Percentiles rank a stretch among this genome's conserved stretches.
These are phyloP conservation scores for Protonemura montana DNA, from an alignment of 2,888 invertebrate genomes.

Conservation along the genomic window DNA sequence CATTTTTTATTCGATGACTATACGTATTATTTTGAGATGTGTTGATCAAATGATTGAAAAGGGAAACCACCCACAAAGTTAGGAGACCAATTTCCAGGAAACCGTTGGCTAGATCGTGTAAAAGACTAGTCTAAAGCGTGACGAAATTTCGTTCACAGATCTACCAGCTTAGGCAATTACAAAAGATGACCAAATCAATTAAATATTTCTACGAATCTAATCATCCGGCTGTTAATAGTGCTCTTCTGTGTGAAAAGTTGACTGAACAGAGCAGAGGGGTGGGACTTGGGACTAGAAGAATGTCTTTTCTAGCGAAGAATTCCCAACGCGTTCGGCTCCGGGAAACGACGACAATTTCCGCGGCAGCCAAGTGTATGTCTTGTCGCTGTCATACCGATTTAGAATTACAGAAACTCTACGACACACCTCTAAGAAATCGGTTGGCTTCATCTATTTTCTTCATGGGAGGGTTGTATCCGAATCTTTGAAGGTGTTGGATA, in stretches of 20 bases:
- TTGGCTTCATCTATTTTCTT: not conserved
- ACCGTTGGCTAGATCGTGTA: not conserved
- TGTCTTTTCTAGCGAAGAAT: not conserved
- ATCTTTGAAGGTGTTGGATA: not conserved
- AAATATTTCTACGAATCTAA: constrained; percentile 20
- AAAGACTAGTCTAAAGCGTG: not conserved
- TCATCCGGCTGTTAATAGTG: not conserved
- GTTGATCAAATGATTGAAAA: constrained; percentile 14
- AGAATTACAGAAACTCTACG: not conserved
- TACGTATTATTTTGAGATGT: not conserved
- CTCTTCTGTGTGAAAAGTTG: not conserved
- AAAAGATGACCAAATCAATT: constrained; percentile 21
- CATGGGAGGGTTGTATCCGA: not conserved
- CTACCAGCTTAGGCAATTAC: constrained; percentile 12
- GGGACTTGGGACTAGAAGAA: not conserved
- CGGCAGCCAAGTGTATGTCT: not conserved
- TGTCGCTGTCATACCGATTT: not conserved
- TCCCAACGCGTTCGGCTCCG: not conserved
- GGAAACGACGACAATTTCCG: not conserved
- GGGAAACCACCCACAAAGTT: constrained; percentile 19
- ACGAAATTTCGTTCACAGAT: not conserved
- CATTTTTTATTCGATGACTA: constrained; percentile 24
- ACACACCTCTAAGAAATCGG: not conserved
- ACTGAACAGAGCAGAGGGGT: not conserved
- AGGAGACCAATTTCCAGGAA: not conserved